These are phyloP conservation scores for Gastrophysa polygoni DNA, from an alignment of 2,888 invertebrate species.

Conservation along the genomic window DNA sequence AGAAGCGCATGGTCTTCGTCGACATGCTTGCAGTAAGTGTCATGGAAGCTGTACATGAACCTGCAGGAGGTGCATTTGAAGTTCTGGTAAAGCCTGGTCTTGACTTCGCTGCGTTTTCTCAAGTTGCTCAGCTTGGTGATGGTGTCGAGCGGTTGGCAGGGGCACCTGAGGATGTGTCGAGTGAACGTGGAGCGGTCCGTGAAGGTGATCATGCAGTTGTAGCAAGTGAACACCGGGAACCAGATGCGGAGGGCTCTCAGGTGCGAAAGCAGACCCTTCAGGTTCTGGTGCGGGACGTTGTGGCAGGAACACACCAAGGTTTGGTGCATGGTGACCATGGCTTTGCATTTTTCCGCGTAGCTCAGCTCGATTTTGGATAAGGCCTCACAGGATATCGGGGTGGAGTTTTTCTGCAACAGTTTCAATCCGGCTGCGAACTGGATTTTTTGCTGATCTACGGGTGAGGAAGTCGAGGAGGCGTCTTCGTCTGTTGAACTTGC, in stretches of 20 bases:
- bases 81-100: slow-evolving; percentile 54
- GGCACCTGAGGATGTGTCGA: slow-evolving; percentile 48
- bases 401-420: slow-evolving; percentile 47
- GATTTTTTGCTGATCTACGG: slow-evolving; percentile 50
- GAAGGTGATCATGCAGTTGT: slow-evolving; percentile 67
- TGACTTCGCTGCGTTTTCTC: slow-evolving; percentile 49
- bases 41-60: slow-evolving; percentile 52
- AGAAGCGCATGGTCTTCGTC: slow-evolving; percentile 49
- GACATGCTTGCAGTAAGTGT: slow-evolving; percentile 53
- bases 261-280: slow-evolving; percentile 52
- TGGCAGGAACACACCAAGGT: slow-evolving; percentile 53
- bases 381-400: slow-evolving; percentile 44
- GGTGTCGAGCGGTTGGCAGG: slow-evolving; percentile 46
- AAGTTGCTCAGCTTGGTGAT: slow-evolving; percentile 48
- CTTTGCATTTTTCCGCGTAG: slow-evolving; percentile 54
- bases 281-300: slow-evolving; percentile 47
- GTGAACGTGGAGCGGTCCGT: slow-evolving; percentile 53
- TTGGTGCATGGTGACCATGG: slow-evolving; percentile 52
- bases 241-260: slow-evolving; percentile 51
- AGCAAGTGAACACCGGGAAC: slow-evolving; percentile 68
- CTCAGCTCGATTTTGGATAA: slow-evolving; percentile 52
- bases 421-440: slow-evolving; percentile 54
- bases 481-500: background rate
- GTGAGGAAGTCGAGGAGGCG: background rate
- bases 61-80: slow-evolving; percentile 53